A percentile compares a stretch with the other conserved stretches of the same genome.
Evolutionary conservation across 2,113 vertebrate genomes (phyloP).

Genomic region (Myrmecobius fasciatus): DNA sequence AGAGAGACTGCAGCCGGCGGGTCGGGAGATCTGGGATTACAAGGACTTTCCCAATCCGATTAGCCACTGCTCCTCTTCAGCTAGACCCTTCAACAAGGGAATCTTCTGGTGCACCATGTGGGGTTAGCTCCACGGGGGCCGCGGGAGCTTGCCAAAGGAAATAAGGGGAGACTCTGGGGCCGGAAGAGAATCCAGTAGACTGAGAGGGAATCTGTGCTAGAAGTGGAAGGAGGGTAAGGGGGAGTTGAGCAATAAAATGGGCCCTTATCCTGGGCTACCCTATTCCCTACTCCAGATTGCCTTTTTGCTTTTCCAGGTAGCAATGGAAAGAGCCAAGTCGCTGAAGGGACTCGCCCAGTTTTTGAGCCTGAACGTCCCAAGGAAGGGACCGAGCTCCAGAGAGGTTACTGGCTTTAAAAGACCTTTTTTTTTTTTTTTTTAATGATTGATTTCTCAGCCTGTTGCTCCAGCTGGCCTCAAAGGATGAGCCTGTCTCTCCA

Average conservation of each 20-base stretch:
- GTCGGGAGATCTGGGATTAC: slow-evolving; percentile 82
- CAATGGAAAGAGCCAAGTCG: neutral
- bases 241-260: neutral
- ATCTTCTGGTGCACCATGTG: neutral
- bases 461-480: neutral
- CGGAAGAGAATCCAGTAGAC: neutral
- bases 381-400: neutral
- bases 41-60: slow-evolving; percentile 85
- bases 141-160: neutral
- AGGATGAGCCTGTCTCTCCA: neutral
- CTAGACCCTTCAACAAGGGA: slow-evolving; percentile 25
- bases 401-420: neutral
- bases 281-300: neutral
- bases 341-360: neutral
- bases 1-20: slow-evolving; percentile 63
- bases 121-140: accelerated
- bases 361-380: neutral
- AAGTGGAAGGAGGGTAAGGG: neutral
- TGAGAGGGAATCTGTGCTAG: neutral
- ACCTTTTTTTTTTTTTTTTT: neutral
- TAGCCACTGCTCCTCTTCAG: slow-evolving; percentile 74
- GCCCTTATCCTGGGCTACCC: neutral
- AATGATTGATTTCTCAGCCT: slow-evolving; percentile 29
- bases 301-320: slow-evolving; percentile 48
- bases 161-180: neutral